Evolutionary conservation across 2,888 invertebrate species (phyloP), one percentile per base, ranked within the genome.

Genomic region (Altica lythri): DNA sequence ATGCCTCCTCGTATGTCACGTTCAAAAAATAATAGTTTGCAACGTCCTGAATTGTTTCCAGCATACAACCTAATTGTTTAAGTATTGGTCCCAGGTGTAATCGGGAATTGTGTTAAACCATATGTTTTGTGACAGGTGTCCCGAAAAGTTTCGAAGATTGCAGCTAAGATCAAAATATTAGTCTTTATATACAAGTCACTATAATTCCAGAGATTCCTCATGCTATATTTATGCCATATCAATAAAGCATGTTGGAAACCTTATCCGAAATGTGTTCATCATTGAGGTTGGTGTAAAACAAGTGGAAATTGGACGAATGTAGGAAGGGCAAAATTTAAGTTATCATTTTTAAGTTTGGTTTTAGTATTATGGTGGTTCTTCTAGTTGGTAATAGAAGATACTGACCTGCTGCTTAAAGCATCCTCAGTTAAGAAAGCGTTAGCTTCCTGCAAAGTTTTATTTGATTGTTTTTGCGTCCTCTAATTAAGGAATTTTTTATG

Each of bases 61-160:
- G 19, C 37, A 64, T 37, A 10, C 67, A 48, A 22, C 54, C 32
- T 1, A 67, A 68, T 42, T 57, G 48, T 53, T 69, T 70, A 1
- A 44, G 27, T 37, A 44, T n/a, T n/a, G n/a, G n/a, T n/a, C n/a
- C n/a, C n/a, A n/a, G n/a, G n/a, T n/a, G 22, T 19, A 19, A 19
- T 6, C 6, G 3, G 22, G 22, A 6, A n/a, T n/a, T n/a, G n/a
- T n/a, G n/a, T n/a, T 13, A 27, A 43, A 4, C 43, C 43, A 29
- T 18, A 13, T 4, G 17, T 56, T 59, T 47, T 47, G n/a, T 5
- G n/a, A 27, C 4, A 27, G 2, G 27, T 27, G 2, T 27, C 27
- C 6, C 70, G 51, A 57, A 71, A 71, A 51, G 68, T 67, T 62
- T 72, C 65, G 57, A 71, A 71, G 17, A 67, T 49, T 57, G 71